A percentile compares a stretch with the other conserved stretches of the same genome.
Evolutionary conservation across 2,888 invertebrate genomes (phyloP).

Genomic region (Lottia scabra): DNA sequence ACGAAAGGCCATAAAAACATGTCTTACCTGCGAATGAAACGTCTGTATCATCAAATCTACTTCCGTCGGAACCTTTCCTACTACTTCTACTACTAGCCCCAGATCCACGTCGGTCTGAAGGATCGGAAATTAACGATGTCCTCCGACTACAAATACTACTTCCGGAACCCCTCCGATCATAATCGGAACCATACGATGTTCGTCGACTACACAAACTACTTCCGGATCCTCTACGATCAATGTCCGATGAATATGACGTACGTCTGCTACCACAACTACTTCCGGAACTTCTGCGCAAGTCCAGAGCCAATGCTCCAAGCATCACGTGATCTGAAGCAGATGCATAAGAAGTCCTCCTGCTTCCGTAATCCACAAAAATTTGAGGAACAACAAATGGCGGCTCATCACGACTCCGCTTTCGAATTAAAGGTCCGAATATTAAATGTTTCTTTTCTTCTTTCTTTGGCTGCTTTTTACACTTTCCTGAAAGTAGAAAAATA

Average conservation of each 20-base stretch:
- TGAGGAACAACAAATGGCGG: slow-evolving; percentile 62
- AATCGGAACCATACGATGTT: slow-evolving; percentile 57
- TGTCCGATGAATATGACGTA: slow-evolving; percentile 49
- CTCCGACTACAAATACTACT: slow-evolving; percentile 56
- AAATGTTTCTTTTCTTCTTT: slow-evolving; percentile 55
- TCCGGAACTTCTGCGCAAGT: slow-evolving; percentile 35
- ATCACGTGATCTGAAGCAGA: slow-evolving; percentile 43
- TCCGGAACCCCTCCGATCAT: slow-evolving; percentile 55
- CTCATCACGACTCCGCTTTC: slow-evolving; percentile 53
- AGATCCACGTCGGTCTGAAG: slow-evolving; percentile 54
- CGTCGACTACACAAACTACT: slow-evolving; percentile 58
- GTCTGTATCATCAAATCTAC: slow-evolving; percentile 57
- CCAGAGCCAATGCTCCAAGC: slow-evolving; percentile 35
- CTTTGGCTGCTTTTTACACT: slow-evolving; percentile 37
- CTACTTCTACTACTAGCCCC: slow-evolving; percentile 50
- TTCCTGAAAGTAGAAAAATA: slow-evolving; percentile 29
- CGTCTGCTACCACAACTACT: slow-evolving; percentile 44
- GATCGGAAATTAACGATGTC: slow-evolving; percentile 58
- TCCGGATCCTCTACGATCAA: slow-evolving; percentile 53
- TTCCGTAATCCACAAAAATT: slow-evolving; percentile 63
- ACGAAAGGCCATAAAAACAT: no score
- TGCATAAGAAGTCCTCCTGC: slow-evolving; percentile 57
- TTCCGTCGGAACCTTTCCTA: slow-evolving; percentile 58
- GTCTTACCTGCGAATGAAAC: slow-evolving; percentile 55
- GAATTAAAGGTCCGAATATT: slow-evolving; percentile 52